A percentile compares a stretch with the other conserved stretches of the same genome.
Conservation (phyloP, 2,113 vertebrate species). For the Eurypyga helias region DNA sequence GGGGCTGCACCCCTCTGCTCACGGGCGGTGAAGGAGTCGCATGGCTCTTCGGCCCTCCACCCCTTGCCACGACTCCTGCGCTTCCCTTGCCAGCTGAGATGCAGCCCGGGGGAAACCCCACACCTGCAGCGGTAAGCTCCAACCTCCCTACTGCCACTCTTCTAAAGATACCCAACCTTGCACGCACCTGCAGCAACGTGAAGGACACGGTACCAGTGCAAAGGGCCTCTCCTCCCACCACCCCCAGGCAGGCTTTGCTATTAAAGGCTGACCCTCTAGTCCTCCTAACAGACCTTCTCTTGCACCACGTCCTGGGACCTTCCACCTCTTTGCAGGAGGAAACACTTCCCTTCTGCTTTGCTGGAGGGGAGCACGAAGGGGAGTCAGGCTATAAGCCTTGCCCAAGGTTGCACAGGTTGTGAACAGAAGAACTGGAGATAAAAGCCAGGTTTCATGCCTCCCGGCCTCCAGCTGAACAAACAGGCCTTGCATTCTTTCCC, state of each 20-base stretch:
- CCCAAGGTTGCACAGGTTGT: conserved; percentile 1
- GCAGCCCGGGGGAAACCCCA: not conserved
- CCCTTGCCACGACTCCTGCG: not conserved
- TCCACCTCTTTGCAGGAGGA: conserved; percentile 52
- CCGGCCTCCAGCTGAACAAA: not conserved
- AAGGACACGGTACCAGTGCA: not conserved
- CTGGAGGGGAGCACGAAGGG: conserved; percentile 38
- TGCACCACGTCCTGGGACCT: conserved; percentile 38
- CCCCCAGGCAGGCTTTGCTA: conserved; percentile 5
- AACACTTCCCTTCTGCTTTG: conserved; percentile 46
- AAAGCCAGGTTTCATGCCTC: not conserved
- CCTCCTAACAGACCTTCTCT: conserved; percentile 58
- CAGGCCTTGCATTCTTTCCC: not conserved
- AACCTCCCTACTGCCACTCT: not conserved
- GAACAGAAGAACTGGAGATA: conserved; percentile 19
- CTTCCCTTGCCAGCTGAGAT: not conserved
- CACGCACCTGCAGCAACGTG: not conserved
- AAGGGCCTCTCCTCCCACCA: conserved; percentile 4
- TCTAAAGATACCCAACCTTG: not conserved
- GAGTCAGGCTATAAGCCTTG: conserved; percentile 35
- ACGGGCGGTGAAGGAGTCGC: fast-evolving
- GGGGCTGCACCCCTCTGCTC: not conserved
- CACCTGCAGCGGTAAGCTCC: not conserved
- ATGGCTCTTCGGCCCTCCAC: not conserved
- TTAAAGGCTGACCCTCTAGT: conserved; percentile 14